Base-by-base conservation (phyloP, 2,797 vertebrate genomes). In the Neostethus bicornis region DNA sequence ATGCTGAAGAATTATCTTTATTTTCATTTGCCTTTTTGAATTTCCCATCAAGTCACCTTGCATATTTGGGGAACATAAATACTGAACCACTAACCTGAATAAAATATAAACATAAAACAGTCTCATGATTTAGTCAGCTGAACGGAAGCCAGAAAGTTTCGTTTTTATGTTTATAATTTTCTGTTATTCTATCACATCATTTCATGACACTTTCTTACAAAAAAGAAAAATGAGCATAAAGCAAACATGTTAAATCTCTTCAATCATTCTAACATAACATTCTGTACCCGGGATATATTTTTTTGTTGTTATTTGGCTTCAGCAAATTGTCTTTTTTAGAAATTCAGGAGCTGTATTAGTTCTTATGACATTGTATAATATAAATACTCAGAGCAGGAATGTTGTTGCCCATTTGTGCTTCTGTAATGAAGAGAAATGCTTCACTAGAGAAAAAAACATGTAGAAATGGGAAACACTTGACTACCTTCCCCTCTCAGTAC, bases 391-490 rank as follows among this genome's bases (percentile, higher is more conserved):
- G 43, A 52, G 49, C 52, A 29, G 20, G 72, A 68, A 54, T 13
- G 23, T 5, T 61, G 47, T 69, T 77, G 66, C 20, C 51, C 46
- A 49, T 74, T 66, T 64, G 60, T 45, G 41, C 57, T 39, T 54
- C 29, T 48, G 51, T 48, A 53, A 76, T 39, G 51, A 62, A 5
- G 29, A 72, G 54, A 56, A n/a, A 2, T 60, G 61, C 56, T 53
- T 48, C 64, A 17, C 20, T 49, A 43, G 53, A 63, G 59, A 52
- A 46, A 52, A 46, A 7, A 62, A 21, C 42, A 9, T 29, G 32
- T 53, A 60, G 39, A 69, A 65, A 80, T 68, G 55, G 76, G 61
- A 67, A 58, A 71, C 72, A 75, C 69, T 73, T 31, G 32, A 75
- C 58, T 48, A 23, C 39, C 42, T 45, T 70, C 35, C 29, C 50